Conservation (phyloP, 2,113 vertebrate species). For the Reinhardtius hippoglossoides region DNA sequence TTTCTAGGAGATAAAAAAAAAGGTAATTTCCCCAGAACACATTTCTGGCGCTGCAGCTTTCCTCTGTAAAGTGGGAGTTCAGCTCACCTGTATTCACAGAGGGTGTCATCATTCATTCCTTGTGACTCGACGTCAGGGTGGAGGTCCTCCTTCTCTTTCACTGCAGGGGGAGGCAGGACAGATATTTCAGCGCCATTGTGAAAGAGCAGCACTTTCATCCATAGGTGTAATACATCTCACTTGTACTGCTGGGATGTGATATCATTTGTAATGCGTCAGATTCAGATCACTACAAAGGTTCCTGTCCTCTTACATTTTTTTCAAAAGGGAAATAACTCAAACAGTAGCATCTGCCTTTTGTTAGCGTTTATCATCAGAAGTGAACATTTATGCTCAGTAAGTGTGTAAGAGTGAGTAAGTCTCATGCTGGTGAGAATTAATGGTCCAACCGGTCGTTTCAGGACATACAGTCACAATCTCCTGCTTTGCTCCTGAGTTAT, state of each 20-base stretch:
- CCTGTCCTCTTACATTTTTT: slow-evolving; percentile 2
- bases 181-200: slow-evolving; percentile 27
- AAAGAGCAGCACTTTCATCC: slow-evolving; percentile 29
- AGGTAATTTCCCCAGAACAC: slow-evolving; percentile 31
- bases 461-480: not conserved
- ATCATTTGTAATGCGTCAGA: slow-evolving; percentile 1
- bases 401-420: not conserved
- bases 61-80: slow-evolving; percentile 12
- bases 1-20: slow-evolving; percentile 28
- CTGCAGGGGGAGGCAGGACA: slow-evolving; percentile 73
- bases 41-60: slow-evolving; percentile 20
- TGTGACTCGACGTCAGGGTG: slow-evolving; percentile 88
- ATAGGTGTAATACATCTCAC: slow-evolving; percentile 1
- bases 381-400: not conserved
- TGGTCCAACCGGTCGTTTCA: not conserved
- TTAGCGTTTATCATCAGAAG: not conserved
- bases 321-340: slow-evolving; percentile 22
- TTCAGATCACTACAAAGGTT: not conserved
- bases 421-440: not conserved
- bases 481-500: not conserved
- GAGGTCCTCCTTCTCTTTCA: slow-evolving; percentile 94
- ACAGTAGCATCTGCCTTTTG: not conserved
- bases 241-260: not conserved
- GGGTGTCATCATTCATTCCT: slow-evolving; percentile 89
- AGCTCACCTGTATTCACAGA: slow-evolving; percentile 93